Conservation (phyloP, 1,140 invertebrate genomes). For the Euwallacea fornicatus region DNA sequence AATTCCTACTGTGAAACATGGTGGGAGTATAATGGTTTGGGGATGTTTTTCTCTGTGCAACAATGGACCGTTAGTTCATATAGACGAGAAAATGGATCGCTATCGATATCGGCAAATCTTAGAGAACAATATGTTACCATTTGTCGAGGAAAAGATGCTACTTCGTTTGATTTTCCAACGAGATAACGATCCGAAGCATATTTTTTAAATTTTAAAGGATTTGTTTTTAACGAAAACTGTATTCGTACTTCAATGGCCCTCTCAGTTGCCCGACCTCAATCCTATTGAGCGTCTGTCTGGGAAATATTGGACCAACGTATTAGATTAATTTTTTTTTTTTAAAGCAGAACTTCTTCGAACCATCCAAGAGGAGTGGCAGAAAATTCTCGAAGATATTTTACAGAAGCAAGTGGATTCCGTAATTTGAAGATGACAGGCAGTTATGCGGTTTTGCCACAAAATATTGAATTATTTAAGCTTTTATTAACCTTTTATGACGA, state of each 20-base stretch:
- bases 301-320: conserved; percentile 4
- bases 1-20: no score
- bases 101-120: not conserved
- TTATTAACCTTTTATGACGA: not conserved
- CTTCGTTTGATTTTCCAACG: no score
- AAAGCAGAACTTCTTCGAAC: no score
- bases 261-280: conserved; percentile 17
- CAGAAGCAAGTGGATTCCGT: not conserved
- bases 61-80: not conserved
- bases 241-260: not conserved
- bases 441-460: not conserved
- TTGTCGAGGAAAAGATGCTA: not conserved
- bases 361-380: no score
- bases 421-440: not conserved
- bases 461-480: not conserved
- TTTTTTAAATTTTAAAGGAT: no score
- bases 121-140: not conserved
- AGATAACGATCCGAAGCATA: no score
- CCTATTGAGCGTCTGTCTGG: conserved; percentile 14
- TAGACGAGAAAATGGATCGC: not conserved
- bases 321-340: not conserved
- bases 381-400: not conserved
- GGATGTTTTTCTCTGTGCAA: no score
- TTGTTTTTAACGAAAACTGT: not conserved
- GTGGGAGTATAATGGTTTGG: no score